Percentiles rank a stretch among this genome's conserved stretches.
Conservation (phyloP, 2,888 invertebrate genomes). For the Agrotis exclamationis region DNA sequence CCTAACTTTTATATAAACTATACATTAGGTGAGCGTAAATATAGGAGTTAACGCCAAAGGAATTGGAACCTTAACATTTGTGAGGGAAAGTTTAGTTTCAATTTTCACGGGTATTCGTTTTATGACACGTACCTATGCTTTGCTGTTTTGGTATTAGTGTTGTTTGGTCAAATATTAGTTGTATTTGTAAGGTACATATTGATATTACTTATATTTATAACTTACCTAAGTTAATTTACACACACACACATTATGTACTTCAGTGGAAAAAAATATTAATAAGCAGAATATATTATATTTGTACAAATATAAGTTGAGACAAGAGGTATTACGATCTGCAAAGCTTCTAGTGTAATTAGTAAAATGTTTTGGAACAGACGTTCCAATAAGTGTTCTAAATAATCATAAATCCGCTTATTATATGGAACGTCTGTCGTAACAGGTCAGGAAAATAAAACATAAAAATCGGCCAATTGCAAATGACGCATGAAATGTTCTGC, state of each 20-base stretch:
- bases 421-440: no score
- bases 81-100: background rate
- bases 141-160: conserved; percentile 5
- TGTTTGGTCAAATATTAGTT: conserved; percentile 9
- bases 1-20: conserved; percentile 49
- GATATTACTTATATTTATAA: conserved; percentile 6
- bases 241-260: background rate
- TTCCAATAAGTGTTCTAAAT: background rate
- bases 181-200: conserved; percentile 2
- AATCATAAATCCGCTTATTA: no score
- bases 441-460: no score
- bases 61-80: conserved; percentile 13
- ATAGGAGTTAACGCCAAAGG: background rate
- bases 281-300: background rate
- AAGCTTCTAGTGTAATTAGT: no score
- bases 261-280: background rate
- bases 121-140: background rate
- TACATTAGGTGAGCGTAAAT: conserved; percentile 30
- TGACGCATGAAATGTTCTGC: no score
- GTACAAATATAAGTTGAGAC: no score
- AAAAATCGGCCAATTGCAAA: no score
- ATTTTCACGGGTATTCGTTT: background rate
- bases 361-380: background rate
- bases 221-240: background rate
- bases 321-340: background rate